phyloP scores from a whole-genome alignment of 2,797 vertebrate genomes.

The Psittacula derbiana region DNA sequence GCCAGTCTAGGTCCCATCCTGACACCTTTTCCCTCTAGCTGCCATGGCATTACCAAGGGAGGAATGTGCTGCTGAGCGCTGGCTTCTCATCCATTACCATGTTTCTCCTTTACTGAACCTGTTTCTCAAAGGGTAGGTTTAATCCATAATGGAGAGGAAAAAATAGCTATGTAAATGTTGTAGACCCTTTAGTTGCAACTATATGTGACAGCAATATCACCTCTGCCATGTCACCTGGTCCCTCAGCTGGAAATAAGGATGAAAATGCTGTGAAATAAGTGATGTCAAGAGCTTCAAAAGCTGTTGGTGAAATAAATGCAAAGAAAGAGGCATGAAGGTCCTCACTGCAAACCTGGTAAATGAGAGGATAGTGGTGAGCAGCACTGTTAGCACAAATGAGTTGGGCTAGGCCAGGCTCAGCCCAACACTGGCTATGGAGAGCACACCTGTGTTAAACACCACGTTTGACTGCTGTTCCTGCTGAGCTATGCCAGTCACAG shows the following conservation, averaged over 20 bases:
- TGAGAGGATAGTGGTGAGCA: neutral
- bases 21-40: neutral
- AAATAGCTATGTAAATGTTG: neutral
- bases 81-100: neutral
- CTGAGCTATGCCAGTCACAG: neutral
- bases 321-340: neutral
- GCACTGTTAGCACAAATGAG: neutral
- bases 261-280: neutral
- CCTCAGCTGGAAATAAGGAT: neutral
- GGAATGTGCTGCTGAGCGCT: neutral
- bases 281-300: neutral
- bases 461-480: fast-evolving
- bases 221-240: neutral
- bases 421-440: neutral
- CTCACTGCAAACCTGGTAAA: neutral
- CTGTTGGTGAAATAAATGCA: neutral
- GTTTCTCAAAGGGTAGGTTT: neutral
- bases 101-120: neutral
- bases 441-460: neutral
- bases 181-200: neutral
- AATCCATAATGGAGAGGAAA: neutral
- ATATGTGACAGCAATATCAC: neutral
- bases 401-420: neutral
- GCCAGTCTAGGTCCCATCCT: neutral
- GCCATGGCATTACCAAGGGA: neutral